Base-by-base conservation (phyloP, 2,797 vertebrate species). In the Sebastes itinus region DNA sequence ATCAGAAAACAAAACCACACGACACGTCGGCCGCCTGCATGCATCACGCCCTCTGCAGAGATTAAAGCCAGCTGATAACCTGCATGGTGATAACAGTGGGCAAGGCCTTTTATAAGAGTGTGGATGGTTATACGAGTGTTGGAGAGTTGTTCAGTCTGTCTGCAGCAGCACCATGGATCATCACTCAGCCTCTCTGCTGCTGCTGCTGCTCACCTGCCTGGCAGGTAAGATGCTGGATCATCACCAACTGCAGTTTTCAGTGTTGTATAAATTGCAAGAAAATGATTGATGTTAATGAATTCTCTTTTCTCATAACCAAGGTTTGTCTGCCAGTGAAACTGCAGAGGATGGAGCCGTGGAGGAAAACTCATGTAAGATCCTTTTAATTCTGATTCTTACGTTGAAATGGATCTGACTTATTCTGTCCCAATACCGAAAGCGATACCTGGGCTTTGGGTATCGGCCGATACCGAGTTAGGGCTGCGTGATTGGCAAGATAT, bases 191-290 rank as follows among this genome's bases (percentile, higher is more conserved):
- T 35, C 33, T 35, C 33, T 35, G 35, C 33, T 8, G 13, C 55
- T 35, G 35, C 49, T 78, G 32, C 54, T 81, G 64, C 78, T 90
- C 85, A 82, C 16, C 66, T 87, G 79, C 56, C 80, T 83, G 80
- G 22, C 85, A 79, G 85, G 87, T 90, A 84, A 78, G 66, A 71
- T 2, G 6, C 66, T 35, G 42, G 7, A 13, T 66, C 6, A 11
- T 12, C 28, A 9, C 55, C 33, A 33, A 33, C 28, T 27, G 2
- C 54, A 28, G 61, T 16, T 22, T 46, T 1, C 13, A 42, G 10
- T 32, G 42, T 38, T 64, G 9, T 10, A 49, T 30, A 8, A 30
- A 28, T 23, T 22, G 20, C 10, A 0, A 16, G 18, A 63, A 23
- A 30, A 11, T 5, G 0, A 54, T 18, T 61, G 1, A 6, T 62